Evolutionary conservation across 2,797 vertebrate species (phyloP).

Genomic region (Helarctos malayanus): DNA sequence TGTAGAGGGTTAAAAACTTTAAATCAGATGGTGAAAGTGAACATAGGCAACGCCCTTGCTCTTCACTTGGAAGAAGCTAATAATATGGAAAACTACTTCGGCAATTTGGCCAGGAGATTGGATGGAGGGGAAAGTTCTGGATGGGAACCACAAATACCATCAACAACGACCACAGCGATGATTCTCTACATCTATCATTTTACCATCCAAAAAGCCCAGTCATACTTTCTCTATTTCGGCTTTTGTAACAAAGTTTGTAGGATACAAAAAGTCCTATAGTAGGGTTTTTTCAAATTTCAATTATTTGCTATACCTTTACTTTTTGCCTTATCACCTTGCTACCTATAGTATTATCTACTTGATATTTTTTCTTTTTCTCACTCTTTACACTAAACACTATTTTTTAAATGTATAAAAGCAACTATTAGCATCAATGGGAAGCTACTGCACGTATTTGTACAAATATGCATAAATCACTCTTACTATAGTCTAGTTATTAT

Average conservation of each 20-base stretch:
- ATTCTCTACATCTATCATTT: background rate
- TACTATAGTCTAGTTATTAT: background rate
- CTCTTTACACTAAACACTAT: background rate
- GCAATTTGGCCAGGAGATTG: background rate
- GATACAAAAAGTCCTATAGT: rapidly evolving
- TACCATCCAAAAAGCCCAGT: background rate
- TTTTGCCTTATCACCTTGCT: background rate
- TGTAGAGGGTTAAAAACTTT: background rate
- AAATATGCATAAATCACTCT: background rate
- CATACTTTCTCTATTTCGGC: rapidly evolving
- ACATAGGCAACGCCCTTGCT: background rate
- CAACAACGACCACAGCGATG: background rate
- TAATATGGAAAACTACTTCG: background rate
- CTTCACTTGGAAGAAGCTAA: background rate
- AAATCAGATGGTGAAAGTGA: background rate
- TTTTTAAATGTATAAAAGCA: background rate
- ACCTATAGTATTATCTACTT: background rate
- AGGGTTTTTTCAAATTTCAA: background rate
- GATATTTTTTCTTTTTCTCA: background rate
- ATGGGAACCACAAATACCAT: background rate
- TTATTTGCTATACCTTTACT: background rate
- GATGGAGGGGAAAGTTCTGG: background rate
- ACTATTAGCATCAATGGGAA: background rate
- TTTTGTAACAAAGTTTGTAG: background rate
- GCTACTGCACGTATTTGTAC: background rate